phyloP scores from a whole-genome alignment of 1,140 invertebrate species.

The Eurosta solidaginis region DNA sequence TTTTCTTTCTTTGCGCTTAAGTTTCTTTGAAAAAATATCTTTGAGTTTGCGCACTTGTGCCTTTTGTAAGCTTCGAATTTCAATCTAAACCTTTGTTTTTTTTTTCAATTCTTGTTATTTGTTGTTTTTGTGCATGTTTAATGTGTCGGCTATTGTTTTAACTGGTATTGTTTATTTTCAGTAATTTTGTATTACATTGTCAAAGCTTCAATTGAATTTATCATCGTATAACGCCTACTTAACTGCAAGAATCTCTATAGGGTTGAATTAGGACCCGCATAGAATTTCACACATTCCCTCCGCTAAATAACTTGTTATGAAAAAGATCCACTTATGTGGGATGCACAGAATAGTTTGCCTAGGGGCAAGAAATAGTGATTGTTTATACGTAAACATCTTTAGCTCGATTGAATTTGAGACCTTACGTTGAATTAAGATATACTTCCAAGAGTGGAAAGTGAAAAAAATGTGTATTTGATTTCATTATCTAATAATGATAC shows the following conservation, averaged over 20 bases:
- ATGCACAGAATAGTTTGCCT: too few relatives aligned
- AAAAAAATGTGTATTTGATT: too few relatives aligned
- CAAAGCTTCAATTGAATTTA: slow-evolving; percentile 16
- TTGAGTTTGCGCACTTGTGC: neutral
- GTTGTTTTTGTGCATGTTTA: neutral
- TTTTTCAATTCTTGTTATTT: neutral
- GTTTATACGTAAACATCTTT: too few relatives aligned
- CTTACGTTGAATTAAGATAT: too few relatives aligned
- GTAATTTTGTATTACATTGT: neutral
- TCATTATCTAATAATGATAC: too few relatives aligned
- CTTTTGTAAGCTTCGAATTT: slow-evolving; percentile 7
- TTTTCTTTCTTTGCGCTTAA: slow-evolving; percentile 5
- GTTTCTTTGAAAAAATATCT: slow-evolving; percentile 6
- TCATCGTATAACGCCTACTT: slow-evolving; percentile 18
- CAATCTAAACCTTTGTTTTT: neutral
- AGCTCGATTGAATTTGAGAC: too few relatives aligned
- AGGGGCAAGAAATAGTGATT: too few relatives aligned
- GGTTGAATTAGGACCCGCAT: neutral
- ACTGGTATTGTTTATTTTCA: neutral
- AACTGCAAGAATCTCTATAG: too few relatives aligned
- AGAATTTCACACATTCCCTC: slow-evolving; percentile 7
- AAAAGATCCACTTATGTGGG: too few relatives aligned
- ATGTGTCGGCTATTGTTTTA: slow-evolving; percentile 17
- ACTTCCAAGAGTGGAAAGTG: too few relatives aligned
- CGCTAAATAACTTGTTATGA: neutral